These are phyloP conservation scores for Drosophila birchii DNA, from an alignment of 2,888 invertebrate species.

Conservation along the genomic window DNA sequence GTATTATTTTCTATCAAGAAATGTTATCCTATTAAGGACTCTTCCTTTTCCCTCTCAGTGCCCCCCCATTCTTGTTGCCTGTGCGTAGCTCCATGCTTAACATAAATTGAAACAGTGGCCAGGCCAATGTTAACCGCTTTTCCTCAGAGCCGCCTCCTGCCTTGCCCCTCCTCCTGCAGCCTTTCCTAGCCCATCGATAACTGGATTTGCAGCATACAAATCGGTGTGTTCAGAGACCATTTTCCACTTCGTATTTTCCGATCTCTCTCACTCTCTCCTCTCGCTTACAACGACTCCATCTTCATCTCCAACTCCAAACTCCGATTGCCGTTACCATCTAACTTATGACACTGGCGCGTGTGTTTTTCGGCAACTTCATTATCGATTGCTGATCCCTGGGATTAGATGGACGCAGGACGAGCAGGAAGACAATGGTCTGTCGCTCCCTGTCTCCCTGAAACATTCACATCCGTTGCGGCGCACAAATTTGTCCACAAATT, in stretches of 20 bases:
- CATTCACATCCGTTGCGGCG: conserved; percentile 67
- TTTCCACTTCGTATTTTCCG: conserved; percentile 15
- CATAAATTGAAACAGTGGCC: conserved; percentile 51
- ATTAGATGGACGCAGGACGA: conserved; percentile 63
- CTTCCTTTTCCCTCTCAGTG: neutral
- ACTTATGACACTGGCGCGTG: conserved; percentile 72
- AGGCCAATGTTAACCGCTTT: conserved; percentile 12
- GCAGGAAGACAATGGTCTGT: conserved; percentile 13
- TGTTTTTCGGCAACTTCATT: conserved; percentile 77
- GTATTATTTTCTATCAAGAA: neutral
- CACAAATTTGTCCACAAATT: conserved; percentile 80
- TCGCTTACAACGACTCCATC: neutral
- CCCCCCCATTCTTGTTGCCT: neutral
- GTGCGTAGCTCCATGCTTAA: conserved; percentile 28
- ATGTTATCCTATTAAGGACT: neutral
- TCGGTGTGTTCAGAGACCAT: conserved; percentile 50
- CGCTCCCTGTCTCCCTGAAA: neutral
- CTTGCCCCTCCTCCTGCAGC: neutral
- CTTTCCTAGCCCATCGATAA: conserved; percentile 64
- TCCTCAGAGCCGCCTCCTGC: neutral
- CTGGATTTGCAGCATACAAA: conserved; percentile 81
- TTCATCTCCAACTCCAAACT: neutral
- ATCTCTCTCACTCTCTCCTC: neutral
- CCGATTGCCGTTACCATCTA: conserved; percentile 31
- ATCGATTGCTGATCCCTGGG: conserved; percentile 78